These are phyloP conservation scores for Hypercompe scribonia DNA, from an alignment of 2,888 invertebrate genomes.

Conservation along the genomic window DNA sequence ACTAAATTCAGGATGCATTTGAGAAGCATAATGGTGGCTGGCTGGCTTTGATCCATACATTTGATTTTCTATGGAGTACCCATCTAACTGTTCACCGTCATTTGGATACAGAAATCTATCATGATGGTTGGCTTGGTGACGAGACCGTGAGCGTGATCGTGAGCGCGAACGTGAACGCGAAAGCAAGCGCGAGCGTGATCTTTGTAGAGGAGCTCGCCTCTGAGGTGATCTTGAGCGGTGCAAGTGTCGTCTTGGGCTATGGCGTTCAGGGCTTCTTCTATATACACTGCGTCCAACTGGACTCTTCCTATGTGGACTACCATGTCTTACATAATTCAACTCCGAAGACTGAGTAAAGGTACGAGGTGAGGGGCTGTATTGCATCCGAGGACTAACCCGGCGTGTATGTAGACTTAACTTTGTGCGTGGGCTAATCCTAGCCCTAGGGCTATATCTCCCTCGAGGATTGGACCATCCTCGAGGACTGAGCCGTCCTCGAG, in stretches of 20 bases:
- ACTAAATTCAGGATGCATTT: conserved; percentile 38
- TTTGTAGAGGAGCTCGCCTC: conserved; percentile 31
- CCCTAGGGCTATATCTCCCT: neutral
- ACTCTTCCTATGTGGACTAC: conserved; percentile 37
- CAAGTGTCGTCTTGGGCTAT: conserved; percentile 43
- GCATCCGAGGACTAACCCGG: neutral
- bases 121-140: conserved; percentile 40
- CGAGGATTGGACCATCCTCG: neutral
- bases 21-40: conserved; percentile 29
- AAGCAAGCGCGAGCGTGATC: conserved; percentile 46
- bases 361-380: conserved; percentile 1
- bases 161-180: conserved; percentile 38
- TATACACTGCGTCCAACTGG: conserved; percentile 41
- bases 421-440: conserved; percentile 9
- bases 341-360: neutral
- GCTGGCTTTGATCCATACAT: conserved; percentile 34
- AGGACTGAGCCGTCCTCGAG: conserved; percentile 2
- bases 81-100: conserved; percentile 28
- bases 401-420: conserved; percentile 3
- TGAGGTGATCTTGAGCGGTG: conserved; percentile 54
- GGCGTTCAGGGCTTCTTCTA: conserved; percentile 48
- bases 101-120: conserved; percentile 67
- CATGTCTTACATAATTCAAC: conserved; percentile 2
- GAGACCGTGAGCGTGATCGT: conserved; percentile 40
- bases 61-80: conserved; percentile 28